Evolutionary conservation across 2,888 invertebrate species (phyloP), one percentile per base, ranked within the genome.

Genomic region (Phanerotoma sp.): DNA sequence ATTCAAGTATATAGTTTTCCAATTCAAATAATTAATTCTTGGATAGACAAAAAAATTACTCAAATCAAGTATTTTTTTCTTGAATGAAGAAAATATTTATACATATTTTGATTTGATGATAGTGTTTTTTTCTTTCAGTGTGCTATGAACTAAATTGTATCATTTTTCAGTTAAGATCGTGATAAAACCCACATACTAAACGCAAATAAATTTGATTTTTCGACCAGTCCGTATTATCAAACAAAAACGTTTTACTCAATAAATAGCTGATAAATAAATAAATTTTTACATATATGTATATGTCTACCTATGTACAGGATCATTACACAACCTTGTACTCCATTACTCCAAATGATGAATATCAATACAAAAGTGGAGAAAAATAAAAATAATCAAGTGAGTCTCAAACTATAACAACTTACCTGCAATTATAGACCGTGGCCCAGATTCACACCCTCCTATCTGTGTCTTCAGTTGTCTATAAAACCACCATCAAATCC

Each of bases 391-490:
- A n/a, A n/a, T n/a, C n/a, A n/a, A n/a, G n/a, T 44, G 40, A 56
- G 56, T 53, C 28, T 47, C 53, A 30, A 32, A 51, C 49, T 32
- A 48, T 21, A 42, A 13, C 22, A 55, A 41, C n/a, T 42, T 48
- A 32, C 38, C 28, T 47, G 22, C 21, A 22, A 47, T 45, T 61
- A 54, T 62, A 70, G 73, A 73, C 76, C 76, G 66, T 77, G 76
- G 75, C 76, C 75, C 72, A 74, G 73, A 71, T 76, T 57, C 38
- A 40, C 54, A 65, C 74, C 73, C 75, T 73, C 72, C 65, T 70
- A 45, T 30, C 16, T 32, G n/a, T n/a, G n/a, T n/a, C n/a, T 40
- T 15, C 33, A 44, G 18, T 49, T 40, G 11, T 38, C 48, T 25
- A 37, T 20, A 5, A 25, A 49, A 58, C 50, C 38, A 57, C 62